These are phyloP conservation scores for Dasyurus viverrinus DNA, from an alignment of 2,113 vertebrate genomes.

Conservation along the genomic window DNA sequence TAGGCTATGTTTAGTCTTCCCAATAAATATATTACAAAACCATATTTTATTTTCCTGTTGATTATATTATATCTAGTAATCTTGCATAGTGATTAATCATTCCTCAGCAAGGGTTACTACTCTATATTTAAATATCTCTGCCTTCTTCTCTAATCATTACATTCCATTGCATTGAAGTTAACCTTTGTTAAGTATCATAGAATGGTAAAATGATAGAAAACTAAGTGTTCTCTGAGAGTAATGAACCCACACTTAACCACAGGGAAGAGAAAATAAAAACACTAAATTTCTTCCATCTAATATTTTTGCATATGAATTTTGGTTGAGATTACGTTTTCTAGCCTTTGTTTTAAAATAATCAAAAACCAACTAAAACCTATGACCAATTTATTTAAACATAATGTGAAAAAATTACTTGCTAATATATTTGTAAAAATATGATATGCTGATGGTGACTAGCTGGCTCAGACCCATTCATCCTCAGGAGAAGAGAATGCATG, in stretches of 20 bases:
- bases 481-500: not conserved
- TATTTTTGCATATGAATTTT: not conserved
- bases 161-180: not conserved
- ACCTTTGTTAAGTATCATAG: not conserved
- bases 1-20: not conserved
- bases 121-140: not conserved
- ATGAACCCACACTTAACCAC: not conserved
- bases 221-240: not conserved
- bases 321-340: not conserved
- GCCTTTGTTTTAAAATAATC: not conserved
- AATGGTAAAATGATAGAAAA: not conserved
- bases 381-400: not conserved
- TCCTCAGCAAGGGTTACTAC: not conserved
- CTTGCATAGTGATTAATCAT: not conserved
- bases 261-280: not conserved
- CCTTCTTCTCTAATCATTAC: not conserved
- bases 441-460: not conserved
- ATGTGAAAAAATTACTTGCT: not conserved
- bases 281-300: not conserved
- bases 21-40: not conserved
- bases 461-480: not conserved
- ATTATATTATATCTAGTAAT: not conserved
- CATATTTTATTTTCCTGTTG: not conserved
- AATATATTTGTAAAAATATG: not conserved
- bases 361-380: not conserved